Evolutionary conservation across 1,140 invertebrate genomes (phyloP).

Genomic region (Diorhabda carinulata): DNA sequence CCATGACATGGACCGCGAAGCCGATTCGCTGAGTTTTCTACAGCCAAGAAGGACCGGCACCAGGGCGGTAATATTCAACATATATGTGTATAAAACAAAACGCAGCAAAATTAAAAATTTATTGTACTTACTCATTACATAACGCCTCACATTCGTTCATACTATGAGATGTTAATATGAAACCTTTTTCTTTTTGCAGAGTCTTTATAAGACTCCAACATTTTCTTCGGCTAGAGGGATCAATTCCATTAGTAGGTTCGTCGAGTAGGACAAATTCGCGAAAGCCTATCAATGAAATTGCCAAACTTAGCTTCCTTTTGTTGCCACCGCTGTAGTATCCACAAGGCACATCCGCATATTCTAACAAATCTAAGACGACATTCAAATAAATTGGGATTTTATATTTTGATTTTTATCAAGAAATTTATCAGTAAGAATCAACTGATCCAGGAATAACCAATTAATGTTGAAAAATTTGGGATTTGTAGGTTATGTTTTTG

Average conservation of each 20-base stretch:
- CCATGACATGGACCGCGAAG: no score
- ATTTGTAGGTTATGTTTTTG: no score
- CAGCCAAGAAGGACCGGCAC: no score
- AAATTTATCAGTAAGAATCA: neutral
- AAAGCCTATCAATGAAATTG: conserved; percentile 73
- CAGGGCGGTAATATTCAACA: no score
- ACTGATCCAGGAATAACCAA: neutral
- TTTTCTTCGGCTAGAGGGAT: conserved; percentile 62
- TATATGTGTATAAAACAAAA: neutral
- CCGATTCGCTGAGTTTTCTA: no score
- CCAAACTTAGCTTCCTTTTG: conserved; percentile 77
- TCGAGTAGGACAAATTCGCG: conserved; percentile 72
- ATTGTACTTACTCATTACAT: conserved; percentile 52
- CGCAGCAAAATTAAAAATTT: neutral
- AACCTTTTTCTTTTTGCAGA: conserved; percentile 52
- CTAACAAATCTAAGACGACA: conserved; percentile 31
- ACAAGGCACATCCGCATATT: conserved; percentile 50
- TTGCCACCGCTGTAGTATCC: conserved; percentile 72
- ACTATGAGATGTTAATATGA: conserved; percentile 62
- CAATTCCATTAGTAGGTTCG: conserved; percentile 66
- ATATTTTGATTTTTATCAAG: neutral
- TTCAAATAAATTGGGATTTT: conserved; percentile 11
- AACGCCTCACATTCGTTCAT: conserved; percentile 87
- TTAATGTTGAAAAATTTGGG: neutral
- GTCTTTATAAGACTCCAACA: conserved; percentile 59